These are phyloP conservation scores for Lampris incognitus DNA, from an alignment of 2,113 vertebrate genomes.

Conservation along the genomic window DNA sequence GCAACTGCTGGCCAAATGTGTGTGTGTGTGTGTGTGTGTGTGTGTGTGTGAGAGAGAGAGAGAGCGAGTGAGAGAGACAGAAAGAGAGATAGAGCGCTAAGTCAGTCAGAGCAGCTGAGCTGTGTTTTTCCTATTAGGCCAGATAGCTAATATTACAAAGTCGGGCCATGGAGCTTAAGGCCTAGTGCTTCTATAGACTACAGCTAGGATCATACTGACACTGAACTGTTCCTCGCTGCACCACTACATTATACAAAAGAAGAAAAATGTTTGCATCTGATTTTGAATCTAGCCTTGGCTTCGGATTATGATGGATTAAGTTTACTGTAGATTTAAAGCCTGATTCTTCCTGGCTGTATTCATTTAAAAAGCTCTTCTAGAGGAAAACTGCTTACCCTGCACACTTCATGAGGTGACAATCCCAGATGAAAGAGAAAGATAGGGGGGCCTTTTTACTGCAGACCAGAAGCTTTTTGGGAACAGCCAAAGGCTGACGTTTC, in stretches of 20 bases:
- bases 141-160: slow-evolving; percentile 1
- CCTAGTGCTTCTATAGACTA: not conserved
- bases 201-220: not conserved
- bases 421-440: too few relatives aligned
- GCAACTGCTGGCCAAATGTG: too few relatives aligned
- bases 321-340: not conserved
- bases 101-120: not conserved
- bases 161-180: not conserved
- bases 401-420: too few relatives aligned
- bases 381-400: too few relatives aligned
- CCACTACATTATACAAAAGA: not conserved
- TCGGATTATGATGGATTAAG: not conserved
- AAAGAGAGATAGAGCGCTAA: not conserved
- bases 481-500: too few relatives aligned
- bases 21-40: too few relatives aligned
- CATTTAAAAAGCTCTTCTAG: not conserved
- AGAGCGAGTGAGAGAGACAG: not conserved
- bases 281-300: not conserved
- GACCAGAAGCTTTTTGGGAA: too few relatives aligned
- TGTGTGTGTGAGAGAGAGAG: not conserved
- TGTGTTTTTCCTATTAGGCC: not conserved
- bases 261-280: not conserved
- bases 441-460: too few relatives aligned
- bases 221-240: not conserved
- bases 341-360: not conserved